These are phyloP conservation scores for Venustaconcha ellipsiformis DNA, from an alignment of 1,140 invertebrate genomes.

Conservation along the genomic window DNA sequence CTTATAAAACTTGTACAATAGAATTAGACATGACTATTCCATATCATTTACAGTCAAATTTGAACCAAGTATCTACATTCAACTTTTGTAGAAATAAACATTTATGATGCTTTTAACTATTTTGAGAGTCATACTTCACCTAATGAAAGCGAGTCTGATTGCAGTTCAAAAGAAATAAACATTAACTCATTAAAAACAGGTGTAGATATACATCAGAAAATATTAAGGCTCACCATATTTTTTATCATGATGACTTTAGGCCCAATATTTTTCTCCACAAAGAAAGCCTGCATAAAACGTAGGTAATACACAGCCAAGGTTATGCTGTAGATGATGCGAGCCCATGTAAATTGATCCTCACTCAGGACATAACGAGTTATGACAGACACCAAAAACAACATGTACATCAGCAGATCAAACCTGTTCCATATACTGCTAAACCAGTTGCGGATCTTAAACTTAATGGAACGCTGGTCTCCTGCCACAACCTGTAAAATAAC, in stretches of 20 bases:
- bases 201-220: too few relatives aligned
- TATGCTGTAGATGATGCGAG: constrained; percentile 53
- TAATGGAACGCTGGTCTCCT: constrained; percentile 46
- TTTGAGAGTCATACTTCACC: too few relatives aligned
- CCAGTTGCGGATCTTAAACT: constrained; percentile 58
- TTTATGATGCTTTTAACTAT: too few relatives aligned
- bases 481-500: constrained; percentile 45
- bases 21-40: too few relatives aligned
- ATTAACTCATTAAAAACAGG: too few relatives aligned
- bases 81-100: too few relatives aligned
- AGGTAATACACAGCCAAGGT: constrained; percentile 59
- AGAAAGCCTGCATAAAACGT: constrained; percentile 64
- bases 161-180: too few relatives aligned
- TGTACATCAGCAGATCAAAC: constrained; percentile 62
- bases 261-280: constrained; percentile 63
- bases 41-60: too few relatives aligned
- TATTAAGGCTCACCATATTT: constrained; percentile 58
- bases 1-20: too few relatives aligned
- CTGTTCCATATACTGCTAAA: constrained; percentile 60
- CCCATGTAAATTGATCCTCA: constrained; percentile 42
- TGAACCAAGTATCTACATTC: too few relatives aligned
- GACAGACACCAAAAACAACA: constrained; percentile 54
- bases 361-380: constrained; percentile 50
- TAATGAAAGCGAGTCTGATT: too few relatives aligned
- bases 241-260: constrained; percentile 68